Evolutionary conservation across 2,113 vertebrate genomes (phyloP).

Genomic region (Serilophus lunatus): DNA sequence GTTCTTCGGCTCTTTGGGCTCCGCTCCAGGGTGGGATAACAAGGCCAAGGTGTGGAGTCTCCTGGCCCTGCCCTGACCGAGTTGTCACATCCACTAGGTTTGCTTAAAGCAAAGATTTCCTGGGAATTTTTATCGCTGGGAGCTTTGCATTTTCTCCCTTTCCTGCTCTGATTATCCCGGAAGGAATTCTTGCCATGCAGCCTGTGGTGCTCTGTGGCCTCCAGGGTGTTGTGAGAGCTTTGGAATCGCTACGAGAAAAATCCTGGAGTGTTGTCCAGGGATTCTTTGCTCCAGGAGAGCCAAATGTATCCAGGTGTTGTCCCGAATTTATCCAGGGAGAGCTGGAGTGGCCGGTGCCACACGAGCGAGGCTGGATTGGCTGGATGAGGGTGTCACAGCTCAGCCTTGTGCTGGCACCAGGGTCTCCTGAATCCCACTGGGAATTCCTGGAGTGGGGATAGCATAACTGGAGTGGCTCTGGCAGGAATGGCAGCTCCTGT

Average conservation of each 20-base stretch:
- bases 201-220: background rate
- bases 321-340: background rate
- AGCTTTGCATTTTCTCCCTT: background rate
- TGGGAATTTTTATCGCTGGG: background rate
- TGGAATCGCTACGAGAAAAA: background rate
- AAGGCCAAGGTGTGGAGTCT: background rate
- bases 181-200: background rate
- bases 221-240: background rate
- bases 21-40: background rate
- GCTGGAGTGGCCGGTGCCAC: background rate
- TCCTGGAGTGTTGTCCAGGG: background rate
- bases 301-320: background rate
- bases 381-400: background rate
- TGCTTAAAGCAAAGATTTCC: background rate
- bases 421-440: background rate
- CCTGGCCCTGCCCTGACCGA: background rate
- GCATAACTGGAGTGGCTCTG: accelerated
- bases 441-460: background rate
- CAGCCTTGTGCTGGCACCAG: background rate
- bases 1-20: background rate
- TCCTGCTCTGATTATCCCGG: background rate
- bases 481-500: background rate
- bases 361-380: accelerated
- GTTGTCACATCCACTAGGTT: background rate
- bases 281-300: background rate